A percentile compares a stretch with the other conserved stretches of the same genome.
phyloP scores from a whole-genome alignment of 1,140 invertebrate species.

The Teleopsis dalmanni region DNA sequence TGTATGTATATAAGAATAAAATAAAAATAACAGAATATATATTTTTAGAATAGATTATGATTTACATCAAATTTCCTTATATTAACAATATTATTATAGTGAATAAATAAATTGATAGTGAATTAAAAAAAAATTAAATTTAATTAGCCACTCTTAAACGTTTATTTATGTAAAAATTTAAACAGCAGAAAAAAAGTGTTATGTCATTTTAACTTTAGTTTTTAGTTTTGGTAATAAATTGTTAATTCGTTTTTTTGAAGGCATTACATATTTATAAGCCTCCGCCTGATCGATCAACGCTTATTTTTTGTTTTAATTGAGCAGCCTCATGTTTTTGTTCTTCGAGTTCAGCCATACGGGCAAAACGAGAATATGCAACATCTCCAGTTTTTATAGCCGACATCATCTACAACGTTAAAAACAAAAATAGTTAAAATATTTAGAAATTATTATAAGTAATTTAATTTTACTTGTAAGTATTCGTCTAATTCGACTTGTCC shows the following conservation, averaged over 20 bases:
- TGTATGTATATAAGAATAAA: no score
- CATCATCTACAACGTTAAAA: conserved; percentile 84
- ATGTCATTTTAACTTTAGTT: background rate
- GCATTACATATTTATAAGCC: conserved; percentile 66
- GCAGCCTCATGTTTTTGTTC: conserved; percentile 72
- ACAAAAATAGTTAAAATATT: conserved; percentile 13
- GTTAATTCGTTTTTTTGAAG: background rate
- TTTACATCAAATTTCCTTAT: no score
- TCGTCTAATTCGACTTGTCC: conserved; percentile 98
- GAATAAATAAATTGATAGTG: background rate
- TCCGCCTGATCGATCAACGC: conserved; percentile 88
- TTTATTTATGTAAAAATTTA: background rate
- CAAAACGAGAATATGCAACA: conserved; percentile 85
- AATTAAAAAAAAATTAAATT: background rate
- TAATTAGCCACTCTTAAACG: background rate
- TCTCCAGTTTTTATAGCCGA: conserved; percentile 91
- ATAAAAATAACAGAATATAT: no score
- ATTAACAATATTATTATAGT: background rate
- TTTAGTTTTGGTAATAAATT: background rate
- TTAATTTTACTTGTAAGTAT: conserved; percentile 86
- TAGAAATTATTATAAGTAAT: conserved; percentile 9
- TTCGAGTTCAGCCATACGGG: conserved; percentile 83
- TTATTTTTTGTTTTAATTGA: conserved; percentile 67
- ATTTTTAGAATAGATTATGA: no score
- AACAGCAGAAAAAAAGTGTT: no score